phyloP scores from a whole-genome alignment of 2,113 vertebrate species.

The Ictalurus punctatus region DNA sequence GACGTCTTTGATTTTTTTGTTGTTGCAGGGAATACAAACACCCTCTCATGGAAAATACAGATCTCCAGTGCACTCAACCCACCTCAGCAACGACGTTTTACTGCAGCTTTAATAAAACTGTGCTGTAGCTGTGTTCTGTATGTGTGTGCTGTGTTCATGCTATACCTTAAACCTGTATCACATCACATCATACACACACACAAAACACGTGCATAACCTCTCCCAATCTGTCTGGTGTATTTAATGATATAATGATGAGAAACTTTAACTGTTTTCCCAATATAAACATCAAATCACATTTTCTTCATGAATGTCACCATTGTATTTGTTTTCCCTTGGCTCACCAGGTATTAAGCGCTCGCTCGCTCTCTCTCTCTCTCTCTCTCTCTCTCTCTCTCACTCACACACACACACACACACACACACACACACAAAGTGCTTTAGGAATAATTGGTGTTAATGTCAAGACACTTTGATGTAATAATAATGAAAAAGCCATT shows the following conservation, averaged over 20 bases:
- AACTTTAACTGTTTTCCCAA: not conserved
- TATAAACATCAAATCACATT: not conserved
- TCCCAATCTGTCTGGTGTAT: too few relatives aligned
- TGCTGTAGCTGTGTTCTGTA: not conserved
- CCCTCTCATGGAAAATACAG: not conserved
- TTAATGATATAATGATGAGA: not conserved
- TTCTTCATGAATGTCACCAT: not conserved
- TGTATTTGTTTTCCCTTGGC: not conserved
- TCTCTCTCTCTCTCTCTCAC: not conserved
- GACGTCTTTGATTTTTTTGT: not conserved
- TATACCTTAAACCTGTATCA: not conserved
- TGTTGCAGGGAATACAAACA: not conserved
- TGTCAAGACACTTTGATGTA: constrained; percentile 19
- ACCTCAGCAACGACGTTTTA: not conserved
- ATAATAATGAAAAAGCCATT: constrained; percentile 1
- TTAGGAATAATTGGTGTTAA: constrained; percentile 21
- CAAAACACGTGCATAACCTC: not conserved
- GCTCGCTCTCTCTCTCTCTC: too few relatives aligned
- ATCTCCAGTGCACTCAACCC: not conserved
- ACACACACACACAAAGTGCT: not conserved
- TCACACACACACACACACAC: not conserved
- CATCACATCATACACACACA: too few relatives aligned
- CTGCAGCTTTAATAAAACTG: not conserved
- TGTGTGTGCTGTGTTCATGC: not conserved
- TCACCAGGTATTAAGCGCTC: constrained; percentile 48